Evolutionary conservation across 1,140 invertebrate species (phyloP).

Genomic region (Medauroidea extradentata): DNA sequence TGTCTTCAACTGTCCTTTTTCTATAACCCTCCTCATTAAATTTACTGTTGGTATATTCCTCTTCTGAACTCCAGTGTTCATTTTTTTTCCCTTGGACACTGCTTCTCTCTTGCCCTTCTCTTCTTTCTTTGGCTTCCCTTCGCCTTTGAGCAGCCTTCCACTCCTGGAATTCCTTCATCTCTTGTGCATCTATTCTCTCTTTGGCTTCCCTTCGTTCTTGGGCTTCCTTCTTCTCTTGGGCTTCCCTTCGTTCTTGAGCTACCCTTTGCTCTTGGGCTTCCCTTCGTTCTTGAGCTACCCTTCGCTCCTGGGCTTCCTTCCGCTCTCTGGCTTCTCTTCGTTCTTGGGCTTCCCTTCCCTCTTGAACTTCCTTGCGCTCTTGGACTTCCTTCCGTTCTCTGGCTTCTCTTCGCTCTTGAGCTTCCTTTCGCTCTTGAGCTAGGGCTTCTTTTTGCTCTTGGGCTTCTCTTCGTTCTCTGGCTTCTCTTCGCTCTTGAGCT

Average conservation of each 20-base stretch:
- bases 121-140: too few relatives aligned
- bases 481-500: background rate
- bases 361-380: conserved; percentile 11
- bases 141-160: too few relatives aligned
- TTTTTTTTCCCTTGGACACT: background rate
- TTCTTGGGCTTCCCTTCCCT: background rate
- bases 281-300: background rate
- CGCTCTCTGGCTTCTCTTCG: background rate
- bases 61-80: background rate
- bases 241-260: too few relatives aligned
- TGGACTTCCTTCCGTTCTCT: conserved; percentile 4
- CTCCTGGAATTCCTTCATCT: background rate
- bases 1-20: too few relatives aligned
- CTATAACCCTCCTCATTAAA: too few relatives aligned
- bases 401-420: conserved; percentile 11
- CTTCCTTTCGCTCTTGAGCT: too few relatives aligned
- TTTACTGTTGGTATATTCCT: too few relatives aligned
- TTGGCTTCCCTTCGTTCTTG: background rate
- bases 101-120: conserved; percentile 8
- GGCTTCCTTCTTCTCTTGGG: background rate
- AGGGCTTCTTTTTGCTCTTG: background rate
- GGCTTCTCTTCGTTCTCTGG: background rate
- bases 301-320: background rate
- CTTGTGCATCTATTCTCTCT: conserved; percentile 15
- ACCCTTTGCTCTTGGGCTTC: too few relatives aligned